These are phyloP conservation scores for Calypte anna DNA, from an alignment of 2,113 vertebrate species.

Conservation along the genomic window DNA sequence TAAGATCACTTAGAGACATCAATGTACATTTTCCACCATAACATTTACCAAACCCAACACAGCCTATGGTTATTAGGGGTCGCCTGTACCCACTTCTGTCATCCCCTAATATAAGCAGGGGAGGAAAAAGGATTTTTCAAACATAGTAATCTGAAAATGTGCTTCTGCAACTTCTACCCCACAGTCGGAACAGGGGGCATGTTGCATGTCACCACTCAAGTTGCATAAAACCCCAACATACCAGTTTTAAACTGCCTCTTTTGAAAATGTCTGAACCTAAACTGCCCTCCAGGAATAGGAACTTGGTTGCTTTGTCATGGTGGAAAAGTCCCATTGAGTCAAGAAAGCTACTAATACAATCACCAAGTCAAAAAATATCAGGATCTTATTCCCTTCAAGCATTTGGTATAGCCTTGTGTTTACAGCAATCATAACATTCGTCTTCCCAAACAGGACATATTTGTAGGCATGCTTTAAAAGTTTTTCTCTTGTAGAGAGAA, in stretches of 20 bases:
- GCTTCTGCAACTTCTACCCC: conserved; percentile 69
- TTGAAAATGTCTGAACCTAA: conserved; percentile 27
- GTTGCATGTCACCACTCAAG: not conserved
- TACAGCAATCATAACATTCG: conserved; percentile 54
- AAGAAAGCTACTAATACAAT: conserved; percentile 80
- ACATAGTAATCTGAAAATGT: conserved; percentile 58
- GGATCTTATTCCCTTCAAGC: conserved; percentile 77
- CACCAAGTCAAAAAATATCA: conserved; percentile 72
- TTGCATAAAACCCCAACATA: conserved; percentile 6
- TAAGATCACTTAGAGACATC: conserved; percentile 78
- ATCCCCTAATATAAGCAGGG: not conserved
- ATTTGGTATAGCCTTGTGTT: conserved; percentile 69
- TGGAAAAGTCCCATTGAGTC: conserved; percentile 51
- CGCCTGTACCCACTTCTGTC: conserved; percentile 52
- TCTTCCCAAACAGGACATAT: conserved; percentile 59
- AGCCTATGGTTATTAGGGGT: conserved; percentile 53
- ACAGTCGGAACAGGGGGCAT: not conserved
- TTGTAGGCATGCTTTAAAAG: conserved; percentile 77
- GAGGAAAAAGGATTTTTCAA: not conserved
- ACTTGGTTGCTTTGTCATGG: conserved; percentile 43
- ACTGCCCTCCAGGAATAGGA: conserved; percentile 42
- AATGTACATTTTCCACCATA: conserved; percentile 75
- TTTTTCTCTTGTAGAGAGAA: conserved; percentile 89
- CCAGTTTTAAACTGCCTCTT: conserved; percentile 64
- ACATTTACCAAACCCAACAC: conserved; percentile 70